Evolutionary conservation across 1,140 invertebrate genomes (phyloP), one percentile per base, ranked within the genome.

Genomic region (Nebria ingens): DNA sequence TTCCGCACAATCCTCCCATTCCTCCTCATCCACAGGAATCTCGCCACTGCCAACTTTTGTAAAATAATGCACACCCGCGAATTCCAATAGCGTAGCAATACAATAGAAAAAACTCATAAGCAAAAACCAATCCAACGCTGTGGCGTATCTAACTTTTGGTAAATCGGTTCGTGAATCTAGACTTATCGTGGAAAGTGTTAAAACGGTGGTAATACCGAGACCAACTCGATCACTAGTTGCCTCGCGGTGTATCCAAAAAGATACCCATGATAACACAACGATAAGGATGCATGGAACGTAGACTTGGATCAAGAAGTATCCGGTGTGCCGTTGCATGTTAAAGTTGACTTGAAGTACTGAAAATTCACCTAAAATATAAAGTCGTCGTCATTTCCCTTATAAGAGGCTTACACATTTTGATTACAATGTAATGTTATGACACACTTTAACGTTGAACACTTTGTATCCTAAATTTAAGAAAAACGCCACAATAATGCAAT

Each of bases 241-340:
- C 73, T 97, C 93, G 20, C 93, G 79, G 74, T 97, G 92, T 62
- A 96, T 92, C 91, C 93, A 97, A 69, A 97, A 97, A 0, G 91
- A 93, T 0, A 97, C 93, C 92, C 93, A 98, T 0, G 91, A 96
- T 0, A 97, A 74, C 1, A 95, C 88, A 1, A 97, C 93, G 57
- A 97, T 93, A 51, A 97, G 77, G 51, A 93, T 91, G 66, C 93
- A 97, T 0, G 95, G 94, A 20, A 96, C 81, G 71, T 96, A 96
- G 12, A 94, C 91, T 75, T 96, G 91, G 58, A 97, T 92, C 2
- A 97, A 76, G 72, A 95, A 97, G 68, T 94, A 96, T 42, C 93
- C 93, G 1, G 91, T 90, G 65, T 93, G 85, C 3, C 93, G 77
- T 62, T 89, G 86, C 3, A 97, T 77, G 71, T 93, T 92, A 71